Evolutionary conservation across 2,113 vertebrate species (phyloP).

Genomic region (Sceloporus undulatus): DNA sequence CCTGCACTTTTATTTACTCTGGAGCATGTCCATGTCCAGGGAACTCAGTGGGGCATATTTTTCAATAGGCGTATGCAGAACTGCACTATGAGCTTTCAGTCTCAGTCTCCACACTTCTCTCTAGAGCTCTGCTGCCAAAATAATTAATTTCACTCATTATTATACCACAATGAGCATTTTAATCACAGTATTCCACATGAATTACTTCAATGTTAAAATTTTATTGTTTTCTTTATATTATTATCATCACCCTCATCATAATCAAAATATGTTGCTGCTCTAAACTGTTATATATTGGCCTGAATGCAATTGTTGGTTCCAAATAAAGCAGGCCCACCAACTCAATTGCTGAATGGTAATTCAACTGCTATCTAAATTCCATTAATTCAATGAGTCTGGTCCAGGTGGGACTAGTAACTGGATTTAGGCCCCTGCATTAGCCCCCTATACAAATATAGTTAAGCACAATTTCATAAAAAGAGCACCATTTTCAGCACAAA

Average conservation of each 20-base stretch:
- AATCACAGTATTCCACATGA: background rate
- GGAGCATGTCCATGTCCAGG: no score
- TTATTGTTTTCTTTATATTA: background rate
- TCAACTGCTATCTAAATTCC: no score
- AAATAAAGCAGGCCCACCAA: no score
- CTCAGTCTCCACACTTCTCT: background rate
- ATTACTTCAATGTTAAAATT: background rate
- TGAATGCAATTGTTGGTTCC: no score
- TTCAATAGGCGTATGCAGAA: no score
- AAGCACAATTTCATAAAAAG: background rate
- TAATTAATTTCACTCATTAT: background rate
- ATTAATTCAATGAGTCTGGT: no score
- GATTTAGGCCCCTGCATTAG: background rate
- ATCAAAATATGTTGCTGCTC: background rate
- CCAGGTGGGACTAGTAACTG: no score
- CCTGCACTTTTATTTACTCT: background rate
- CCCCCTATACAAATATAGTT: background rate
- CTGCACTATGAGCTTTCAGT: no score
- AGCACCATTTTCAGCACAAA: background rate
- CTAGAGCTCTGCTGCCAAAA: background rate
- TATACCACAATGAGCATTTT: background rate
- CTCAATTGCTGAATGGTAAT: no score
- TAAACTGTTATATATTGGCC: background rate
- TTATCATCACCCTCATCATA: no score
- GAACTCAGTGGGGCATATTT: background rate